Base-by-base conservation (phyloP, 2,797 vertebrate species). In the Enteromius radiatus region DNA sequence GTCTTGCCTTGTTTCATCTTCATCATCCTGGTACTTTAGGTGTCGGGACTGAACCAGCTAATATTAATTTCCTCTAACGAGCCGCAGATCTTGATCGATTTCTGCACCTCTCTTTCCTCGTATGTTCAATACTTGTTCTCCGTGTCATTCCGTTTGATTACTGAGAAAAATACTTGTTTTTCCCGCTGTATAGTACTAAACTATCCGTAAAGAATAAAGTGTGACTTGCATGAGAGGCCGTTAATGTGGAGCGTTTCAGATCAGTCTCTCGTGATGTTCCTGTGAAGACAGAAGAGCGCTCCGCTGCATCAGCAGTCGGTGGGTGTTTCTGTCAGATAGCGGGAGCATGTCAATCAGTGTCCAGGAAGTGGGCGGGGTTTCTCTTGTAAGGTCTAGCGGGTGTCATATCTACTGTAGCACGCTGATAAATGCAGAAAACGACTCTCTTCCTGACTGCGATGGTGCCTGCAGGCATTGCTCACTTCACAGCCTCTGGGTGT, bases 351-450 rank as follows among this genome's bases (percentile, higher is more conserved):
- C 78, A 73, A 6, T 84, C 79, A 80, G 26, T 26, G 14, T 65
- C 14, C 47, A 36, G 70, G 23, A 74, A 64, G 41, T 75, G 81
- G 84, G 80, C 73, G 83, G 74, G 81, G 81, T 45, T 31, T 11
- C 71, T 86, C 15, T 12, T 26, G 45, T 76, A 79, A 71, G 77
- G 56, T 81, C 59, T 38, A 70, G 65, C 19, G 59, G 19, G 76
- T 75, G 80, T 80, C 28, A 41, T 21, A 41, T 85, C 52, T 54
- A 63, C 80, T 80, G 83, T 78, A 38, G 17, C 38, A 14, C 17
- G 5, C 80, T 83, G 87, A 88, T 88, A 86, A 80, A 76, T 36
- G 77, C 71, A 81, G 83, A 79, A 83, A 85, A 85, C 63, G 21
- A 80, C 76, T 38, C 59, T 28, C 67, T 86, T 86, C 86, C 86